Conservation (phyloP, 2,888 invertebrate genomes). For the Terebella lapidaria region DNA sequence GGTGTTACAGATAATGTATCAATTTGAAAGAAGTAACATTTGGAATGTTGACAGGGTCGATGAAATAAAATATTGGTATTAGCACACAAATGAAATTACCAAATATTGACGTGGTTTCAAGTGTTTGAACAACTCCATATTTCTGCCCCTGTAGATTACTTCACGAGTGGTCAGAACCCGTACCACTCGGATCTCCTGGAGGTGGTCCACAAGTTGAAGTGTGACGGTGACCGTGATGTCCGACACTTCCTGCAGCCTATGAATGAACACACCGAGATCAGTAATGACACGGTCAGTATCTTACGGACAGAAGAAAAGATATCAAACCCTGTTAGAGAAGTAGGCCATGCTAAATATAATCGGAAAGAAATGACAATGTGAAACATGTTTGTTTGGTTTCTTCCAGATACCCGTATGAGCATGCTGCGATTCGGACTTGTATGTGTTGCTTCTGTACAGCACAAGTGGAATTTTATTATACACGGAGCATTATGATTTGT, state of each 20-base stretch:
- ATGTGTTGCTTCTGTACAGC: no score
- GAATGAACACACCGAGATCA: background rate
- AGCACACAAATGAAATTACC: no score
- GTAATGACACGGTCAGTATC: background rate
- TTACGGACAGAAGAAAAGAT: no score
- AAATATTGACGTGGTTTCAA: background rate
- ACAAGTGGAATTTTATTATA: no score
- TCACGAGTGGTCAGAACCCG: constrained; percentile 1
- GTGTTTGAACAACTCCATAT: background rate
- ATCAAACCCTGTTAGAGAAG: no score
- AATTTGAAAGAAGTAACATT: background rate
- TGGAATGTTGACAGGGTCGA: background rate
- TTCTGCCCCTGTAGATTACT: background rate
- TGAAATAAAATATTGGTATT: background rate
- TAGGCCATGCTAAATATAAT: no score
- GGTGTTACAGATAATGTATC: background rate
- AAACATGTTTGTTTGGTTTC: no score
- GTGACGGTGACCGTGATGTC: background rate
- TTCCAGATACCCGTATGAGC: no score
- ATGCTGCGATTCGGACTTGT: no score
- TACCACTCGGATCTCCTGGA: background rate
- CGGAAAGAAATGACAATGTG: no score
- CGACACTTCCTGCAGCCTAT: background rate
- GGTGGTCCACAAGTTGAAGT: background rate
- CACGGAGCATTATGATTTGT: no score